Evolutionary conservation across 2,113 vertebrate species (phyloP).

Genomic region (Gorsachius goisagi): DNA sequence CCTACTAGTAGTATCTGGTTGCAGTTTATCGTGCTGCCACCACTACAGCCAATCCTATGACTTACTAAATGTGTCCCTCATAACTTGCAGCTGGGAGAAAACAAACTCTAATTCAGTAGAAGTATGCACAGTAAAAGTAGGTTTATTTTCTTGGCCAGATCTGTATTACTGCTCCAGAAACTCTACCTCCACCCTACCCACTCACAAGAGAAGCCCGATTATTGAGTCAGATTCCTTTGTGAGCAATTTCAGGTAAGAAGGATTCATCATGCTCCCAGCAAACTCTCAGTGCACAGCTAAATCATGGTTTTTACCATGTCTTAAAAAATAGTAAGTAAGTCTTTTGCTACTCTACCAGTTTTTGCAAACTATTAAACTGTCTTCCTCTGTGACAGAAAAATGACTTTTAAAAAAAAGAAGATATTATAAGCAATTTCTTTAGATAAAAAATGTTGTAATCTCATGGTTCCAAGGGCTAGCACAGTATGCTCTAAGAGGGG

Average conservation of each 20-base stretch:
- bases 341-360: neutral
- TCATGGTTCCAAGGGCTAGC: neutral
- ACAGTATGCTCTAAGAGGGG: accelerated
- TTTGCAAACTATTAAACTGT: neutral
- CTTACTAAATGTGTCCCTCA: neutral
- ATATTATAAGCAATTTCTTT: neutral
- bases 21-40: neutral
- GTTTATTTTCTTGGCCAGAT: neutral
- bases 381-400: neutral
- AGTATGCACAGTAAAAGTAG: neutral
- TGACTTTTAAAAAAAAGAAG: neutral
- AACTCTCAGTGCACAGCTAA: neutral
- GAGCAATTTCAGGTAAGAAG: neutral
- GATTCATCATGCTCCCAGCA: neutral
- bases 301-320: neutral
- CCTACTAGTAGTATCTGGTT: neutral
- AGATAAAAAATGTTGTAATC: neutral
- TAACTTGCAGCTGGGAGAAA: neutral
- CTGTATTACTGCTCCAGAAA: neutral
- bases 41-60: neutral
- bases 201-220: neutral
- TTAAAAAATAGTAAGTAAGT: neutral
- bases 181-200: neutral
- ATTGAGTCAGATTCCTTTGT: neutral
- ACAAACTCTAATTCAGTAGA: neutral